phyloP scores from a whole-genome alignment of 2,113 vertebrate species.

The Crotophaga sulcirostris region DNA sequence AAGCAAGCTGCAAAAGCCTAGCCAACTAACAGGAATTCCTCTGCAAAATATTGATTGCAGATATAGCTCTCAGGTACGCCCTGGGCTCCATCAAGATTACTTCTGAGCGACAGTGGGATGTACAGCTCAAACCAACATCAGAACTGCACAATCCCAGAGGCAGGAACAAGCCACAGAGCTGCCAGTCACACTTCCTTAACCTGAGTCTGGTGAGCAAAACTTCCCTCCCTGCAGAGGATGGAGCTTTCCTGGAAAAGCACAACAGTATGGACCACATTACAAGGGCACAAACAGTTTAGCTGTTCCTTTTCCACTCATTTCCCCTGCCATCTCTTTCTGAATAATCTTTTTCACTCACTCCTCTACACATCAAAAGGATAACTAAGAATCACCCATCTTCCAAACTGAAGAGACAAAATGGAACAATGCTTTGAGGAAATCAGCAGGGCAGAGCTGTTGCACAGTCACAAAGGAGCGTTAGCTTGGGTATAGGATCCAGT shows the following conservation, averaged over 20 bases:
- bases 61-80: not conserved
- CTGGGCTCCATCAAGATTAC: not conserved
- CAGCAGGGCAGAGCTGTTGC: not conserved
- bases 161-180: not conserved
- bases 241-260: not conserved
- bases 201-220: not conserved
- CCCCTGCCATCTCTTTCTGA: not conserved
- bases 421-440: not conserved
- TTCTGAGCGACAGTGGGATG: not conserved
- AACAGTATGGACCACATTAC: rapidly evolving
- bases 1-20: not conserved
- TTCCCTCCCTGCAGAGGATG: not conserved
- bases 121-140: not conserved
- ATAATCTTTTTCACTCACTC: not conserved
- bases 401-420: not conserved
- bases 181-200: not conserved
- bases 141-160: not conserved
- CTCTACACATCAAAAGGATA: not conserved
- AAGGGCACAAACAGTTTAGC: not conserved
- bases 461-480: not conserved
- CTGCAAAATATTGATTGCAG: not conserved
- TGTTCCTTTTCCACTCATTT: not conserved
- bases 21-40: not conserved
- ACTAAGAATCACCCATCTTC: not conserved
- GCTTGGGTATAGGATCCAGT: rapidly evolving